A percentile compares a stretch with the other conserved stretches of the same genome.
phyloP scores from a whole-genome alignment of 2,888 invertebrate genomes.

The Eristalinus aeneus region DNA sequence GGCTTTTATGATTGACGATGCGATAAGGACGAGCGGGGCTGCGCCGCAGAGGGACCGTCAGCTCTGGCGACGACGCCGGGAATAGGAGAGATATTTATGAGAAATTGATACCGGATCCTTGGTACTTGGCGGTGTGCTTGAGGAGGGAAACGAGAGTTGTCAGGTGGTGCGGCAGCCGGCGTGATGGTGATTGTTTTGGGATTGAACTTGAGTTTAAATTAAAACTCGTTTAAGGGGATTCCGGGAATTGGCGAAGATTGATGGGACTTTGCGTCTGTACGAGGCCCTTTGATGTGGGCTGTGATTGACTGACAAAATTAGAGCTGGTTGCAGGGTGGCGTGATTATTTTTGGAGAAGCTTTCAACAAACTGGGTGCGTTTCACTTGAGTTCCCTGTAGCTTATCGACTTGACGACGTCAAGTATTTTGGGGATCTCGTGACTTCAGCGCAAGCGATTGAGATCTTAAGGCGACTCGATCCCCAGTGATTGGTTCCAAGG shows the following conservation, averaged over 20 bases:
- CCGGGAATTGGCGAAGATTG: slow-evolving; percentile 1
- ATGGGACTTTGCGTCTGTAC: not conserved
- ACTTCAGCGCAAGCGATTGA: too few species aligned
- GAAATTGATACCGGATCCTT: slow-evolving; percentile 59
- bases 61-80: slow-evolving; percentile 17
- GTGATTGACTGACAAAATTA: not conserved
- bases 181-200: slow-evolving; percentile 18
- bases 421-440: too few species aligned
- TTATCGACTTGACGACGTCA: too few species aligned
- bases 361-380: too few species aligned
- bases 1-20: slow-evolving; percentile 69
- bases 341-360: too few species aligned
- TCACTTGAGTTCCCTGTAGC: too few species aligned
- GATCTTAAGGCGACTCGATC: too few species aligned
- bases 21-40: slow-evolving; percentile 60
- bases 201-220: slow-evolving; percentile 31
- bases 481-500: too few species aligned
- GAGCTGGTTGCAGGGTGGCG: not conserved
- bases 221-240: slow-evolving; percentile 25
- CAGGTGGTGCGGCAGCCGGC: not conserved
- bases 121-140: slow-evolving; percentile 4
- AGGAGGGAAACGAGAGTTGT: slow-evolving; percentile 1
- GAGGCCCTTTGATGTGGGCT: not conserved
- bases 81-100: slow-evolving; percentile 54
- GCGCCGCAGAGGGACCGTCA: slow-evolving; percentile 43